These are phyloP conservation scores for Automeris io DNA, from an alignment of 2,888 invertebrate species.

Conservation along the genomic window DNA sequence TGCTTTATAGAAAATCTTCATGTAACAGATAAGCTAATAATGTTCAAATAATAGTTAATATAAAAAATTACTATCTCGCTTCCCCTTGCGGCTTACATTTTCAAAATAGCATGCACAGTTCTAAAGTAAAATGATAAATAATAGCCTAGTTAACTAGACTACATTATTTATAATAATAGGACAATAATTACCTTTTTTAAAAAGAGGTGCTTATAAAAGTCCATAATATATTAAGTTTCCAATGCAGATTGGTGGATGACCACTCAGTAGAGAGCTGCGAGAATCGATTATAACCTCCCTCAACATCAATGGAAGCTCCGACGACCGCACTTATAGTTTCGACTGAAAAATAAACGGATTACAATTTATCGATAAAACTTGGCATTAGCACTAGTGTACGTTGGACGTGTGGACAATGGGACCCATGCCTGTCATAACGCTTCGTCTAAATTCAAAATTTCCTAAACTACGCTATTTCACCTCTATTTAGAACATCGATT, in stretches of 20 bases:
- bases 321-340: neutral
- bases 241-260: slow-evolving; percentile 10
- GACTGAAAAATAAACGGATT: neutral
- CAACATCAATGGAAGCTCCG: neutral
- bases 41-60: no score
- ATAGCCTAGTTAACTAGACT: no score
- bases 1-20: no score
- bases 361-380: neutral
- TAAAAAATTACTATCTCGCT: no score
- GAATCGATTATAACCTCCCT: slow-evolving; percentile 9
- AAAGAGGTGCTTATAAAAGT: no score
- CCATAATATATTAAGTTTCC: slow-evolving; percentile 6
- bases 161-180: no score
- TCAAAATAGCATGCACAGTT: no score
- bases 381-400: neutral
- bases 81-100: no score
- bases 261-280: slow-evolving; percentile 4
- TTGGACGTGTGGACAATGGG: slow-evolving; percentile 5
- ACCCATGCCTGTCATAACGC: slow-evolving; percentile 11
- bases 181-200: no score
- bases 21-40: no score
- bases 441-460: slow-evolving; percentile 23
- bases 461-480: neutral
- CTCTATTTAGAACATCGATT: neutral
- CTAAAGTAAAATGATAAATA: no score